Evolutionary conservation across 2,113 vertebrate species (phyloP), one percentile per base, ranked within the genome.

Genomic region (Raphicerus campestris): DNA sequence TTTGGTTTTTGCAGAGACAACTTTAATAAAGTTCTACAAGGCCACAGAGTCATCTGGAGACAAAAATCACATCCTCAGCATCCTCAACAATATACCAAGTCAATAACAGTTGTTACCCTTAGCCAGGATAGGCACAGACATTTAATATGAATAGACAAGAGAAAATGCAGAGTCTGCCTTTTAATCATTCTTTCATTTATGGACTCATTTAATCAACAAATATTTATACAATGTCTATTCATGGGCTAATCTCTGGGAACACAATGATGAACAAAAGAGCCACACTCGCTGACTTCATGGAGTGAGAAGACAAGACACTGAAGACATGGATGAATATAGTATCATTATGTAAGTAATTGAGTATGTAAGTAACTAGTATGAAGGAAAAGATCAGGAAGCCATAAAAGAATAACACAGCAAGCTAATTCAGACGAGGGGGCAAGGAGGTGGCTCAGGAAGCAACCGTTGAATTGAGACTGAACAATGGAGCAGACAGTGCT

Each of bases 11-110:
- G 47, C 56, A 89, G 73, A 97, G 87, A 93, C 16, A 89, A 92
- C 17, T 56, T 77, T 70, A 95, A 97, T 78, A 94, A 97, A 98
- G 90, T 61, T 58, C 49, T 42, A 87, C 30, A 96, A 96, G 49
- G 56, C 95, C 63, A 87, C 32, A 94, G 55, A 89, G 35, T 91
- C 80, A 81, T 77, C 7, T 66, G 66, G n/a, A 88, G 28, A 94
- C 42, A 77, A 91, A 88, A 96, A 30, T 75, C 80, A 84, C 11
- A 80, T 58, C 49, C 75, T 63, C 73, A 87, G 47, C 20, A 94
- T 84, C 51, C 83, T 92, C 9, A 42, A 83, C 66, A 90, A 95
- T 19, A 91, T 14, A 75, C 45, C 81, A 91, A 92, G 39, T 81
- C 55, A 83, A 1, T 51, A 88, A 94, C 10, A 93, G 30, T 58